Percentiles rank a stretch among this genome's conserved stretches.
Evolutionary conservation across 2,113 vertebrate genomes (phyloP).

Genomic region (Crotalus horridus): DNA sequence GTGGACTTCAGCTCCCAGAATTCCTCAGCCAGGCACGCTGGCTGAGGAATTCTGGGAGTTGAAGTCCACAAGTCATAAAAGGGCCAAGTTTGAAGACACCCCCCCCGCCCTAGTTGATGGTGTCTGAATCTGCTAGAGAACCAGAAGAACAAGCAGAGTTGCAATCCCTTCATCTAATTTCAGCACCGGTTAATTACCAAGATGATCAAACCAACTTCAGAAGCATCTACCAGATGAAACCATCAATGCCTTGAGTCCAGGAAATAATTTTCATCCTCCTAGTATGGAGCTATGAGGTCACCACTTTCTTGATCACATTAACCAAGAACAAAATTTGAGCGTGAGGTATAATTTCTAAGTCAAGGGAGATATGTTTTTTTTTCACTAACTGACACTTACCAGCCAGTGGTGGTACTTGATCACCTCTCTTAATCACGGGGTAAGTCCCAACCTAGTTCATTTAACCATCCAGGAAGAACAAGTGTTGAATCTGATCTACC

Average conservation of each 20-base stretch:
- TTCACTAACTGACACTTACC: neutral
- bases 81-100: too few species aligned
- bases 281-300: neutral
- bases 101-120: neutral
- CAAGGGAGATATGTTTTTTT: neutral
- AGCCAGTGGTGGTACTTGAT: neutral
- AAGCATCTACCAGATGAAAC: neutral
- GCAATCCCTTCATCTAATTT: neutral
- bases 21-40: too few species aligned
- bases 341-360: neutral
- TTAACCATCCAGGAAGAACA: neutral
- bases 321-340: neutral
- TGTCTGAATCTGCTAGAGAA: neutral
- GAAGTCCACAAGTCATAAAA: too few species aligned
- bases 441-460: neutral
- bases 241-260: neutral
- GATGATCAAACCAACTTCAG: neutral
- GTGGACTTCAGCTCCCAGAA: too few species aligned
- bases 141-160: neutral
- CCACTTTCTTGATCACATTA: neutral
- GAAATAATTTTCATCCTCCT: neutral
- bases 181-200: neutral
- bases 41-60: too few species aligned
- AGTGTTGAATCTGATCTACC: neutral
- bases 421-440: neutral